phyloP scores from a whole-genome alignment of 2,888 invertebrate genomes.

The Platycnemis pennipes region DNA sequence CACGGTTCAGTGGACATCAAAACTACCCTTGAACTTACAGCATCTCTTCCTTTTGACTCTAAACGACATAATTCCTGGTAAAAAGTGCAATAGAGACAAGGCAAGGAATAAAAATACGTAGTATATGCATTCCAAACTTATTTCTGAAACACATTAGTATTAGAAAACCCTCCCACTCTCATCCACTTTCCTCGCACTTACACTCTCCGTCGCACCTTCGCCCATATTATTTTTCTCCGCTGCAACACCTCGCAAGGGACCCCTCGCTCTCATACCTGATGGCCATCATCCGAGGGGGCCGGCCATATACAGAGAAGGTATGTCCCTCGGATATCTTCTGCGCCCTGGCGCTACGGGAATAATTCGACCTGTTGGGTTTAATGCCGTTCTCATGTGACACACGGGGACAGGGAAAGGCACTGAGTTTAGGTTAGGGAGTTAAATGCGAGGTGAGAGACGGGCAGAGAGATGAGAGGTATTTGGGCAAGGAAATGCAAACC shows the following conservation, averaged over 20 bases:
- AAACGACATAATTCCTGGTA: not conserved
- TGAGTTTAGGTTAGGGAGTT: not conserved
- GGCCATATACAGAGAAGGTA: conserved; percentile 25
- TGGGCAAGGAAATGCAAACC: not conserved
- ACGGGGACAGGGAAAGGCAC: not conserved
- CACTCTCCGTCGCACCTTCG: not conserved
- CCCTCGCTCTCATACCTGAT: conserved; percentile 24
- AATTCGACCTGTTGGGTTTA: conserved; percentile 51
- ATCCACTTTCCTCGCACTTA: not conserved
- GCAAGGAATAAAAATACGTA: not conserved
- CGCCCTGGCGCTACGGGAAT: conserved; percentile 45
- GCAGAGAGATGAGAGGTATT: not conserved
- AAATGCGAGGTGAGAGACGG: not conserved
- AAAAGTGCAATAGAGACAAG: conserved; percentile 19
- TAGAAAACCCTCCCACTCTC: not conserved
- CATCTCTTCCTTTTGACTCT: not conserved
- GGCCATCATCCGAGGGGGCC: not conserved
- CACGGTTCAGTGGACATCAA: not conserved
- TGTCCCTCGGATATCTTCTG: conserved; percentile 39
- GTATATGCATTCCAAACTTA: not conserved
- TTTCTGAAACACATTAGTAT: not conserved
- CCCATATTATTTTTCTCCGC: not conserved
- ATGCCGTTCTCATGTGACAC: conserved; percentile 30
- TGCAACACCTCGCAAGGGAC: not conserved
- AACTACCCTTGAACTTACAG: not conserved